Evolutionary conservation across 2,888 invertebrate genomes (phyloP).

Genomic region (Melieria picta): DNA sequence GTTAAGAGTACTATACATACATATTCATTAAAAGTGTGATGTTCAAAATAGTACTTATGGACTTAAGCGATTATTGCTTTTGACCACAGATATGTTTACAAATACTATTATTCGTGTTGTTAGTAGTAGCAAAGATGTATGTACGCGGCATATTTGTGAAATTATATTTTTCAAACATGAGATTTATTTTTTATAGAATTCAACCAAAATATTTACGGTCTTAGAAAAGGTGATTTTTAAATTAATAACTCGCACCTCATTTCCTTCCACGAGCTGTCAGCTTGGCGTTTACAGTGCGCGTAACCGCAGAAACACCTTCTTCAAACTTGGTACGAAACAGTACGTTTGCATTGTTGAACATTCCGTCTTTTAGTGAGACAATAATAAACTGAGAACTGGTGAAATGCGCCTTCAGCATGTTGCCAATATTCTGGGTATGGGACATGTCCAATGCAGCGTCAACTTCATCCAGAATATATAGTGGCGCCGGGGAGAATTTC

Average conservation of each 20-base stretch:
- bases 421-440: constrained; percentile 98
- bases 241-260: not conserved
- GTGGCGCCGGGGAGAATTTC: constrained; percentile 96
- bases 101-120: too few species aligned
- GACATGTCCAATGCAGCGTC: constrained; percentile 98
- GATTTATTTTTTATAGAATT: too few species aligned
- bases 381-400: constrained; percentile 95
- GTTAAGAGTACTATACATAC: too few species aligned
- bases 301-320: constrained; percentile 93
- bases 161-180: too few species aligned
- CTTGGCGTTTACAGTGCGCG: constrained; percentile 69
- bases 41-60: too few species aligned
- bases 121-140: too few species aligned
- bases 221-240: too few species aligned
- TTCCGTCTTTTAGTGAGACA: constrained; percentile 98
- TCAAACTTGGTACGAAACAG: constrained; percentile 93
- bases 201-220: too few species aligned
- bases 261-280: constrained; percentile 20
- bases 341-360: constrained; percentile 99
- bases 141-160: too few species aligned
- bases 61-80: too few species aligned
- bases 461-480: constrained; percentile 98
- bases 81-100: too few species aligned
- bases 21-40: too few species aligned
- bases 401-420: constrained; percentile 92